These are phyloP conservation scores for Hypotaenidia philippensis DNA, from an alignment of 2,797 vertebrate species.

Conservation along the genomic window DNA sequence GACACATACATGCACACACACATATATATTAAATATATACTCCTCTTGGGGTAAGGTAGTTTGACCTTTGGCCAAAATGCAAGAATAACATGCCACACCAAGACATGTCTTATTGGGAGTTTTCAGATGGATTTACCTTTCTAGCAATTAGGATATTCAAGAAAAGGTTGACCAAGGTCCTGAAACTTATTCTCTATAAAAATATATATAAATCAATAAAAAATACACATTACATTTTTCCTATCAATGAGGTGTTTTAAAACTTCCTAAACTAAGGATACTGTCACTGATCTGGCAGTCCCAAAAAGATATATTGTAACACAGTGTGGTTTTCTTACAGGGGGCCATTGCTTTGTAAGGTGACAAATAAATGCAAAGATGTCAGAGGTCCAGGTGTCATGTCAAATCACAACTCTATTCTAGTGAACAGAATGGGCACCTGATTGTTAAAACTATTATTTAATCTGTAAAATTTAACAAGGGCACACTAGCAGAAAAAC, in stretches of 20 bases:
- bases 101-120: not conserved
- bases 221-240: not conserved
- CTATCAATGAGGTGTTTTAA: not conserved
- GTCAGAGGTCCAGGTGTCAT: not conserved
- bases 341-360: not conserved
- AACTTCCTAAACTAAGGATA: not conserved
- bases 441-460: not conserved
- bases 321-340: not conserved
- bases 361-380: not conserved
- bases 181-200: not conserved
- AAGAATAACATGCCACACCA: not conserved
- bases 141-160: fast-evolving
- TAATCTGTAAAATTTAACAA: not conserved
- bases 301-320: not conserved
- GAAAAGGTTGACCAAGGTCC: not conserved
- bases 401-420: not conserved
- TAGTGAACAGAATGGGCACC: not conserved
- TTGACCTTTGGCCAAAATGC: not conserved
- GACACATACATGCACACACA: too few species aligned
- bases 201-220: not conserved
- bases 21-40: not conserved
- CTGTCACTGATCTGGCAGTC: not conserved
- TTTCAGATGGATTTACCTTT: not conserved
- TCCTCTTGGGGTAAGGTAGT: not conserved
- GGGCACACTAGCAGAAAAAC: not conserved